These are phyloP conservation scores for Hippocampus kuda DNA, from an alignment of 2,797 vertebrate genomes.

Conservation along the genomic window DNA sequence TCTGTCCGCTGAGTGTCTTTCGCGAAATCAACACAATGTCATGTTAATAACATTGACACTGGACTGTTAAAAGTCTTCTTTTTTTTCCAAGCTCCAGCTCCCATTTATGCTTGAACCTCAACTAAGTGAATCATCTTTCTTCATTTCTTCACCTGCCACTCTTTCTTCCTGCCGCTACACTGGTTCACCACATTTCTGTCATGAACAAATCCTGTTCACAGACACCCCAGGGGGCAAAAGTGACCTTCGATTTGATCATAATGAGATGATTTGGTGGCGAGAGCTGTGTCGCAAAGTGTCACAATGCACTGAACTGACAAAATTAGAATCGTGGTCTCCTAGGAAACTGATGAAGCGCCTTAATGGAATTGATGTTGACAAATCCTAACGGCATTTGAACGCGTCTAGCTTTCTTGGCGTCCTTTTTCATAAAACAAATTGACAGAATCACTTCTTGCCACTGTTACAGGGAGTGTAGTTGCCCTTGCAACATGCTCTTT, in stretches of 20 bases:
- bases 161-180: not conserved
- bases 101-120: not conserved
- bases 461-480: not conserved
- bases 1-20: no score
- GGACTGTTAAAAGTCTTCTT: no score
- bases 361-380: conserved; percentile 2
- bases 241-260: conserved; percentile 7
- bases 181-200: not conserved
- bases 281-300: conserved; percentile 1
- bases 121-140: not conserved
- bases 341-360: not conserved
- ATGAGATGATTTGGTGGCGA: conserved; percentile 3
- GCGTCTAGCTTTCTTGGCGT: not conserved
- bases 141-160: not conserved
- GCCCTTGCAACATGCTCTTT: not conserved
- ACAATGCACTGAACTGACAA: not conserved
- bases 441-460: not conserved
- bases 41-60: no score
- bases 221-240: not conserved
- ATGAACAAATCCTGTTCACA: not conserved
- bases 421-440: conserved; percentile 3
- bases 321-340: not conserved
- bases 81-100: not conserved
- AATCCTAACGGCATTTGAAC: not conserved
- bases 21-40: no score